phyloP scores from a whole-genome alignment of 2,888 invertebrate genomes.

The Drosophila meridionalis region DNA sequence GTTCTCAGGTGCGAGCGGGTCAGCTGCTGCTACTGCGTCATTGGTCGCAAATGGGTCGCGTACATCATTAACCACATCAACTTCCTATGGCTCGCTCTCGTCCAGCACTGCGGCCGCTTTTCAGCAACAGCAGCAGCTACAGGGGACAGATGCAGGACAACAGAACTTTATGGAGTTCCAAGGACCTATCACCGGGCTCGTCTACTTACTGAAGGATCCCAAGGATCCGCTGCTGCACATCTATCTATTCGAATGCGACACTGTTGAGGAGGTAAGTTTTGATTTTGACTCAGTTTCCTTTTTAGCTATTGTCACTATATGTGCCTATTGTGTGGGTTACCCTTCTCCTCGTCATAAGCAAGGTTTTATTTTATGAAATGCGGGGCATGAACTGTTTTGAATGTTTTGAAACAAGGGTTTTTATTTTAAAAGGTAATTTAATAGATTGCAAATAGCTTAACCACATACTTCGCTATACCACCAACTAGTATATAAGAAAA shows the following conservation, averaged over 20 bases:
- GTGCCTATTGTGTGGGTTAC: background rate
- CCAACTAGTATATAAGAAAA: too few species aligned
- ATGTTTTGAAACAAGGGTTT: background rate
- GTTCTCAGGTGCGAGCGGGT: constrained; percentile 2
- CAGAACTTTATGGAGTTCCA: constrained; percentile 85
- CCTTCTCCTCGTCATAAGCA: background rate
- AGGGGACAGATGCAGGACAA: constrained; percentile 58
- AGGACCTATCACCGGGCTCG: constrained; percentile 88
- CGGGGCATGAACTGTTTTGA: background rate
- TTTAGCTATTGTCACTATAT: background rate
- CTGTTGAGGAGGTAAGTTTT: constrained; percentile 89
- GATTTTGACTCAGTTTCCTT: constrained; percentile 6
- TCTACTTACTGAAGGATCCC: constrained; percentile 90
- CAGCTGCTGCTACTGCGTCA: constrained; percentile 35
- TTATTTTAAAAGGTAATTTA: too few species aligned
- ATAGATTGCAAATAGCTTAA: too few species aligned
- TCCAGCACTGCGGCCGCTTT: constrained; percentile 79
- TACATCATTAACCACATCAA: constrained; percentile 79
- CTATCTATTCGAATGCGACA: constrained; percentile 89
- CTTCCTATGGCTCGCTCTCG: constrained; percentile 82
- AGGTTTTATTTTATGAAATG: background rate
- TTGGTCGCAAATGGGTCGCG: constrained; percentile 64
- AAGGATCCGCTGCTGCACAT: constrained; percentile 90
- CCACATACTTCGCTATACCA: too few species aligned
- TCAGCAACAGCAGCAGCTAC: constrained; percentile 61